Base-by-base conservation (phyloP, 1,140 invertebrate genomes). In the Heliconius himera region DNA sequence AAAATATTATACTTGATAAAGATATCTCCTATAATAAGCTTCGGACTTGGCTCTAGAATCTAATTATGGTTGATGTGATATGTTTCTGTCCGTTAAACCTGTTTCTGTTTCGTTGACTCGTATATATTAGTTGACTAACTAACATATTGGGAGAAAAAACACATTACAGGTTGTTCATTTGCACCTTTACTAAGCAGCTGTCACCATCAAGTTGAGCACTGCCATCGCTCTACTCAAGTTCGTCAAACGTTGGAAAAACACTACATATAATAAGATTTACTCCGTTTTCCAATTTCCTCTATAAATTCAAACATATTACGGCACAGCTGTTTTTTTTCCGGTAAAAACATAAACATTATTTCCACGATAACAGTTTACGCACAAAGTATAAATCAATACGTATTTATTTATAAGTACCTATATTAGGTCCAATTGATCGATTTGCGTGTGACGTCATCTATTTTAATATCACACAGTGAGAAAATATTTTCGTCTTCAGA, bases 361-460 rank as follows among this genome's bases (percentile, higher is more conserved):
- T n/a, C 20, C n/a, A 22, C 2, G 4, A 56, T 56, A 56, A 22
- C 54, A 66, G 9, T 60, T 60, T 66, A 66, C 60, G 60, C 60
- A 16, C 60, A 26, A 22, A 56, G 54, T 56, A 66, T 60, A 66
- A 66, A 26, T 66, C 26, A 16, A 66, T 66, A 66, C 22, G 3
- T 66, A 66, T 26, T 29, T 66, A 66, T 66, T 66, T 66, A 66
- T 29, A 66, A 66, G 9, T 29, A 66, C 16, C 60, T 66, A 66
- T 60, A 60, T 66, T 29, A 66, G 26, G 60, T 66, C 22, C 22
- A 60, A 22, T 60, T 60, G n/a, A 66, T 66, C 26, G 60, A 66
- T 66, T 8, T 29, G 13, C 8, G 60, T n/a, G 8, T 29, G 26
- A 66, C 60, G 60, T 66, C 60, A 66, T 66, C 11, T 13, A 66